Evolutionary conservation across 2,888 invertebrate species (phyloP), one percentile per base, ranked within the genome.

Genomic region (Pachycephus smyrnensis): DNA sequence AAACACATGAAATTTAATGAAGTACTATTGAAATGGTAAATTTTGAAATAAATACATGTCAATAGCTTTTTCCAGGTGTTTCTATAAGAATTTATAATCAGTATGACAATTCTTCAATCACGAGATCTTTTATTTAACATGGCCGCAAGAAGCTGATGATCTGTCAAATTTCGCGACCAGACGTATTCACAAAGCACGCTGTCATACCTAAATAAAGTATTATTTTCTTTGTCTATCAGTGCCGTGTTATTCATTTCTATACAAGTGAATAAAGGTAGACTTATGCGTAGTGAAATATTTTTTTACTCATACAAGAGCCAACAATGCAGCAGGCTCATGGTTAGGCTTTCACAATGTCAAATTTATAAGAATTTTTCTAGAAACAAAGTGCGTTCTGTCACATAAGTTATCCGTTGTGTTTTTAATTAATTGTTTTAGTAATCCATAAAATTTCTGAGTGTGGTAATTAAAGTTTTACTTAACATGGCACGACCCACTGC

Each of bases 401-500:
- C 23, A 23, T 2, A 9, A 55, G 23, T 55, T 23, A 23, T 55
- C 9, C 9, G 2, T 55, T 55, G 55, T 55, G 55, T 23, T 23
- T 23, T 9, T 55, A 9, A 55, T 55, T 55, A 55, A 55, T 55
- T 40, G 40, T 23, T 55, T 23, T 55, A 55, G 55, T 55, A 23
- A 9, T 55, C 6, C 23, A 23, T 55, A 23, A 55, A 23, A 23
- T 55, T 55, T 55, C 15, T 55, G 23, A 55, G 55, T 9, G 55
- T 2, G 33, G 3, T 71, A 33, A 30, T 71, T 71, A 30, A 71
- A 33, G 71, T 32, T 71, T 30, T 71, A 71, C 12, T 71, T 30
- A 71, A 71, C 3, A 90, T 91, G 91, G 85, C 91, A 40, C 86
- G 89, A 80, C 79, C 89, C 0, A 86, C 85, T 12, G 81, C 83